phyloP scores from a whole-genome alignment of 2,888 invertebrate genomes.

The Cenopis cana region DNA sequence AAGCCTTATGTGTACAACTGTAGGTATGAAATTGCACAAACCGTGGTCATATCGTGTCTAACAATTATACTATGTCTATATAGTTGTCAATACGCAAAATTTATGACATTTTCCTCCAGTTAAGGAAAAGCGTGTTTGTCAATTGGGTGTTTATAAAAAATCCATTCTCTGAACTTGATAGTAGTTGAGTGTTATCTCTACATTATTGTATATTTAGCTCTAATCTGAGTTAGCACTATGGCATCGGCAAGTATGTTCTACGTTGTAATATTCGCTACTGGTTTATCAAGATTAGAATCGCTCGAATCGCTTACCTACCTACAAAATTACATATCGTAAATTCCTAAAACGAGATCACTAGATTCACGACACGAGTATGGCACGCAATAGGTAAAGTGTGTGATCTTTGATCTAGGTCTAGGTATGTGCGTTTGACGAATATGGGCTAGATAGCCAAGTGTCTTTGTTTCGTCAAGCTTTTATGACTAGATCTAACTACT shows the following conservation, averaged over 20 bases:
- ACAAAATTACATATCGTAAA: too few species aligned
- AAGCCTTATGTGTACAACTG: background rate
- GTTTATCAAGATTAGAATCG: background rate
- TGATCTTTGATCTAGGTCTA: too few species aligned
- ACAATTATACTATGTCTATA: background rate
- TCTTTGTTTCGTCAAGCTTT: too few species aligned
- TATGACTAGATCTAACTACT: too few species aligned
- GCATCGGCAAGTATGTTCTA: background rate
- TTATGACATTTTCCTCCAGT: constrained; percentile 7
- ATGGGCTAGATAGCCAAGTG: too few species aligned
- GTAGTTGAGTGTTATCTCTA: too few species aligned
- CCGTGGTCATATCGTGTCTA: background rate
- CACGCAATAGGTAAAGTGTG: too few species aligned
- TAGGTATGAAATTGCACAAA: background rate
- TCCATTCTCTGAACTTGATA: background rate
- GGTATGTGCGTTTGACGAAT: too few species aligned
- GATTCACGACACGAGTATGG: too few species aligned
- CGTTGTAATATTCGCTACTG: background rate
- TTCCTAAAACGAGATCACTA: too few species aligned
- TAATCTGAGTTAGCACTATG: background rate
- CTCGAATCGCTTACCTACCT: background rate
- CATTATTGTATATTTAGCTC: background rate
- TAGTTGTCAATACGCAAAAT: background rate
- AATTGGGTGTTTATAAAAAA: constrained; percentile 5
- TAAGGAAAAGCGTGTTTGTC: constrained; percentile 12